These are phyloP conservation scores for Aquatica leii DNA, from an alignment of 2,888 invertebrate species.

Conservation along the genomic window DNA sequence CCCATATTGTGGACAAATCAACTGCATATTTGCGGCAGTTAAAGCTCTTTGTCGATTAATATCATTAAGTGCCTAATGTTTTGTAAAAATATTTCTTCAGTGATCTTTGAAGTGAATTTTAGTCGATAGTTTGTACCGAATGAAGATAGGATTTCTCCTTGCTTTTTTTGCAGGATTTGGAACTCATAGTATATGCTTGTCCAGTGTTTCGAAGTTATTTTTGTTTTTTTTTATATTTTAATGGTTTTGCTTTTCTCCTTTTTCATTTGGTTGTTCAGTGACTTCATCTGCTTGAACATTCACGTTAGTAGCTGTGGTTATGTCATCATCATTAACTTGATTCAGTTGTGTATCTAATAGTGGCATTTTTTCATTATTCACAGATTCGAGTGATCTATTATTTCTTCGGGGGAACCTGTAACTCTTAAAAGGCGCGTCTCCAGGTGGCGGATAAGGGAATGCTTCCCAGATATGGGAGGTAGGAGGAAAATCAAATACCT, in stretches of 20 bases:
- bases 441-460: no score
- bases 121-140: conserved; percentile 13
- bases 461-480: no score
- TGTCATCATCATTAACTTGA: no score
- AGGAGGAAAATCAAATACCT: no score
- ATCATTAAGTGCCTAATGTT: conserved; percentile 12
- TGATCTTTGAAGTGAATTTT: conserved; percentile 14
- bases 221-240: background rate
- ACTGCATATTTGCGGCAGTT: background rate
- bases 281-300: no score
- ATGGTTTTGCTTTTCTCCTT: background rate
- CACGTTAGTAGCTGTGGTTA: no score
- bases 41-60: conserved; percentile 9
- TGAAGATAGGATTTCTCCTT: background rate
- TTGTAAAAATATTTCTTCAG: conserved; percentile 11
- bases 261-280: background rate
- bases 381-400: no score
- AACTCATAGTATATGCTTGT: background rate
- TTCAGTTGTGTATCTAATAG: no score
- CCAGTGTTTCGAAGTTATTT: background rate
- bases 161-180: background rate
- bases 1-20: conserved; percentile 8
- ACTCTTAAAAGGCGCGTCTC: no score
- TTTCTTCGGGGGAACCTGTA: no score
- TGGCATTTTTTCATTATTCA: no score